Evolutionary conservation across 2,113 vertebrate species (phyloP).

Genomic region (Empidonax traillii): DNA sequence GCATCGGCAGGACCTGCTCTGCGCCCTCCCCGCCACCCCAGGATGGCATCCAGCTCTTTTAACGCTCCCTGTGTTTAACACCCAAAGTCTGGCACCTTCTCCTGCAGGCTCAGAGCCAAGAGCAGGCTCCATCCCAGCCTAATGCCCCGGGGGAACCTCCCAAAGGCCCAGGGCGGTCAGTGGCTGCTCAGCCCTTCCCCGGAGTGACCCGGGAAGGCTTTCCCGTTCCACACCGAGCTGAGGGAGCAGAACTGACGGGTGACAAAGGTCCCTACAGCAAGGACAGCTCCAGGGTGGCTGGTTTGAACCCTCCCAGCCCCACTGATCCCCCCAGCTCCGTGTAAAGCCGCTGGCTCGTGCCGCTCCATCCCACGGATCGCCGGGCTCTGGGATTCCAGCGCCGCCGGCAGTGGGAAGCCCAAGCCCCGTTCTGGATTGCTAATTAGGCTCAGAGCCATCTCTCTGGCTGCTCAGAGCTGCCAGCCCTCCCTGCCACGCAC

Average conservation of each 20-base stretch:
- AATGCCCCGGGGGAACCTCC: not conserved
- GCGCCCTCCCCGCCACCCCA: fast-evolving
- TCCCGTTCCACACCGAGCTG: not conserved
- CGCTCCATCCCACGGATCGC: not conserved
- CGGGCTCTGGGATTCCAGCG: not conserved
- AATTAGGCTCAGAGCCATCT: not conserved
- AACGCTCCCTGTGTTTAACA: not conserved
- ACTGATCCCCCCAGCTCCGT: not conserved
- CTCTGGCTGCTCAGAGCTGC: not conserved
- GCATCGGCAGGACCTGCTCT: fast-evolving
- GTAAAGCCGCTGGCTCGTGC: not conserved
- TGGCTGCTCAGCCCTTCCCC: not conserved
- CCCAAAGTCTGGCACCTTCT: not conserved
- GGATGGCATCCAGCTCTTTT: not conserved
- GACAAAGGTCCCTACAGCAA: not conserved
- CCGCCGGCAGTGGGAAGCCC: not conserved
- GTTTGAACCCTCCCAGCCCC: not conserved
- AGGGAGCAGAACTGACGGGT: not conserved
- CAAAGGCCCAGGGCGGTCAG: not conserved
- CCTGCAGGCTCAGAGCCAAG: not conserved
- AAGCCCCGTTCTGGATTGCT: not conserved
- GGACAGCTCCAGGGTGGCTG: fast-evolving
- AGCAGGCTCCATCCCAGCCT: not conserved
- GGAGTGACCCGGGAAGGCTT: not conserved
- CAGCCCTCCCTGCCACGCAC: not conserved